Evolutionary conservation across 2,113 vertebrate genomes (phyloP), one percentile per base, ranked within the genome.

Genomic region (Calypte anna): DNA sequence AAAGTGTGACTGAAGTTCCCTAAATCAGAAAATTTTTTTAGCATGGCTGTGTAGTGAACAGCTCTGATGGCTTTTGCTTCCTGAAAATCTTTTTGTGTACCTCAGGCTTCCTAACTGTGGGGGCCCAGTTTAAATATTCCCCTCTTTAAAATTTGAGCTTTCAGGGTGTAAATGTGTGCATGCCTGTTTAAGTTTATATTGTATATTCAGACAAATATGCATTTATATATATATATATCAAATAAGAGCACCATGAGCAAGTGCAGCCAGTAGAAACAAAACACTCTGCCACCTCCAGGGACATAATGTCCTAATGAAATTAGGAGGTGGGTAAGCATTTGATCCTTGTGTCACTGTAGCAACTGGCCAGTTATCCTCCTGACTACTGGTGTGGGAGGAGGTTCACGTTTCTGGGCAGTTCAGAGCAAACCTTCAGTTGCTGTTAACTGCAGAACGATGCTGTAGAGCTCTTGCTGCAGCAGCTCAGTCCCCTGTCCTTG

Each of bases 61-160:
- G 40, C 73, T 55, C 77, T 80, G 86, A 7, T 83, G 69, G 68
- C 51, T 96, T 93, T 80, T 92, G 72, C 75, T 79, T 84, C 40
- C 55, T 70, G 63, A 88, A 79, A 79, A 93, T 67, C 82, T 92
- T 88, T 83, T 67, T 82, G 80, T 78, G 78, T n/a, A 31, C 54
- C 23, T 51, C 55, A 51, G 75, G 22, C 46, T 73, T 66, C 62
- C 36, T 11, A 8, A 20, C 33, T 80, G 57, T 12, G 53, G 38
- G 27, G 36, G 48, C 72, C 59, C 21, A 40, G 9, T 80, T 77
- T 23, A 18, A 86, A 27, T 69, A 30, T 58, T 85, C 17, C 70
- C 38, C 13, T 77, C 63, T 76, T 58, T 84, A 77, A 38, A 38
- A 1, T 18, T 6, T 10, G 59, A 85, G 67, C 48, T 82, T 6